Conservation (phyloP, 1,140 invertebrate genomes). For the Gonatopus flavifemur region DNA sequence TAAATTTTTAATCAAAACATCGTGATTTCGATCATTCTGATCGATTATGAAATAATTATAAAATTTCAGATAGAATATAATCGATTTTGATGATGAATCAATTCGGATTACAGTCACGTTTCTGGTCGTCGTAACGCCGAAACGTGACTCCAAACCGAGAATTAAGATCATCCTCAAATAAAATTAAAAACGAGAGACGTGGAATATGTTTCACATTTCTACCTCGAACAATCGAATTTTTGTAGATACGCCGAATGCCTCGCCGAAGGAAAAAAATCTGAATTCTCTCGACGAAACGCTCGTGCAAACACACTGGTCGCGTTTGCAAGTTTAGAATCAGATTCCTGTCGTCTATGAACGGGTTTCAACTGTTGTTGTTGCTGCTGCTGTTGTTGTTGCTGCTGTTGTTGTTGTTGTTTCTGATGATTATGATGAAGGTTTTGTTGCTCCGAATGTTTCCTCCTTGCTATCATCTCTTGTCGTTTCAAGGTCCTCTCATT, state of each 20-base stretch:
- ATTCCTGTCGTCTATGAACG: constrained; percentile 63
- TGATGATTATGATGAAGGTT: constrained; percentile 16
- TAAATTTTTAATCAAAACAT: no score
- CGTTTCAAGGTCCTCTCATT: constrained; percentile 42
- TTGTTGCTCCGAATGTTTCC: constrained; percentile 20
- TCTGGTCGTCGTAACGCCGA: no score
- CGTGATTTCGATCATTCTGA: no score
- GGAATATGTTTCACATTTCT: no score
- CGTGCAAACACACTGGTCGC: constrained; percentile 65
- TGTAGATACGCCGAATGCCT: constrained; percentile 73
- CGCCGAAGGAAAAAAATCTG: constrained; percentile 76
- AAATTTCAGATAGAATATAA: no score
- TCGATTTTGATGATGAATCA: no score
- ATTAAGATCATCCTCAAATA: no score
- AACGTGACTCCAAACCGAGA: no score
- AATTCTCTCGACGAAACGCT: constrained; percentile 79
- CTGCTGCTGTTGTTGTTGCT: constrained; percentile 42
- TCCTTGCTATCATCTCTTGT: constrained; percentile 32
- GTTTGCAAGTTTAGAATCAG: constrained; percentile 67
- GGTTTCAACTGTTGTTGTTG: constrained; percentile 49
- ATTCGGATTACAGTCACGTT: no score
- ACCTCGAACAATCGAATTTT: constrained; percentile 60
- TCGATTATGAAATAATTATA: no score
- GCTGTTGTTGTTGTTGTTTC: constrained; percentile 33
- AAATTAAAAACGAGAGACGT: no score